phyloP scores from a whole-genome alignment of 2,113 vertebrate genomes.

The Rattus rattus region DNA sequence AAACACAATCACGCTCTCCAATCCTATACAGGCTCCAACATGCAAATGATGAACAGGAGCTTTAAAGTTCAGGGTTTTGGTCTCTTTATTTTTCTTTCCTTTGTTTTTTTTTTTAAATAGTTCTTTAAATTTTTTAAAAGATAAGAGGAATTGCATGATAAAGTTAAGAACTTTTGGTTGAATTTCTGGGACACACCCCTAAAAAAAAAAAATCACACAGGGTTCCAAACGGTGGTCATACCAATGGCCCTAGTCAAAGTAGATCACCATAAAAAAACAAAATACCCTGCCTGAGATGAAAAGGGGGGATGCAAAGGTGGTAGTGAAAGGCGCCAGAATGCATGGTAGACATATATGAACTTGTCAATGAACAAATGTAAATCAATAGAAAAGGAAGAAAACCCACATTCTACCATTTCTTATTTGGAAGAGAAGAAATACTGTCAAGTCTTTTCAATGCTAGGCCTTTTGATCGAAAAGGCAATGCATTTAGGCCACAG shows the following conservation, averaged over 20 bases:
- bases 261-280: background rate
- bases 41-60: background rate
- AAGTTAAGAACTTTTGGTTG: background rate
- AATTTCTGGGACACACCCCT: constrained; percentile 4
- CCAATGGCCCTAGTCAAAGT: background rate
- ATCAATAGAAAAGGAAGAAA: background rate
- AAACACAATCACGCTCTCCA: background rate
- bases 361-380: background rate
- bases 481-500: background rate
- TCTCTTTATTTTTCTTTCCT: background rate
- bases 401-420: background rate
- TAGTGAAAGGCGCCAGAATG: background rate
- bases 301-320: no score
- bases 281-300: no score
- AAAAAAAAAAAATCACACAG: background rate
- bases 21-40: background rate
- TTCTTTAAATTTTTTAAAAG: background rate
- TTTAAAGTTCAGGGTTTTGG: background rate
- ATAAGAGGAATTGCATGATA: background rate
- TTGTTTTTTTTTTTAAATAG: background rate
- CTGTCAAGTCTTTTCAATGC: background rate
- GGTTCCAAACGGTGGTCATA: background rate
- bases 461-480: constrained; percentile 4
- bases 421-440: constrained; percentile 44
- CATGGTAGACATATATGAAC: no score